Evolutionary conservation across 2,797 vertebrate species (phyloP).

Genomic region (Hafferia zeledoni): DNA sequence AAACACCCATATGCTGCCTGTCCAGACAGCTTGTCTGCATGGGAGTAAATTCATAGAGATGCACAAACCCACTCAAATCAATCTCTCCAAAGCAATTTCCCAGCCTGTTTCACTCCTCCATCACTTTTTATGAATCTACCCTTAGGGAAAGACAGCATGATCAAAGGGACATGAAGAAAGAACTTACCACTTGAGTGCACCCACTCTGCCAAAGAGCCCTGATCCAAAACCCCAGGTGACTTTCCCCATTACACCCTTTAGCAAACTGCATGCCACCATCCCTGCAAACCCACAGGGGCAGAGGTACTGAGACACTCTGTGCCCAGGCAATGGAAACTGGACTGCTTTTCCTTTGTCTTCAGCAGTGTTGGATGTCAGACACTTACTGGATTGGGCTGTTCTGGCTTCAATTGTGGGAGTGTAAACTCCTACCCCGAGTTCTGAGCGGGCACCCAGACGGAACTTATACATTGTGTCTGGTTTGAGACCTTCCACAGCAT

Average conservation of each 20-base stretch:
- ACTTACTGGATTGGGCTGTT: conserved; percentile 96
- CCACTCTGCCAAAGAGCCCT: conserved; percentile 37
- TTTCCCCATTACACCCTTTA: background rate
- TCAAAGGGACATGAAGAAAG: conserved; percentile 34
- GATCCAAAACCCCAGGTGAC: conserved; percentile 32
- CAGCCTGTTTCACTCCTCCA: conserved; percentile 44
- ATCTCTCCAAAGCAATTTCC: conserved; percentile 50
- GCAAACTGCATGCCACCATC: background rate
- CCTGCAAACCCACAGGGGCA: background rate
- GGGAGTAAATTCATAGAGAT: conserved; percentile 51
- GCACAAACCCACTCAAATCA: conserved; percentile 49
- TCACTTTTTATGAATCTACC: conserved; percentile 28
- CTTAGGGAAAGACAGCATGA: conserved; percentile 37
- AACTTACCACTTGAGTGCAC: conserved; percentile 67
- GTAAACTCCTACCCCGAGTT: conserved; percentile 90
- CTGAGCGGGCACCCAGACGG: conserved; percentile 89
- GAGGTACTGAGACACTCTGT: background rate
- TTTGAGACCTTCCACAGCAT: conserved; percentile 90
- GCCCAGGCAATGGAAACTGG: background rate
- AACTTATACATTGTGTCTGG: conserved; percentile 91
- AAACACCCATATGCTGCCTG: conserved; percentile 34
- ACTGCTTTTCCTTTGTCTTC: background rate
- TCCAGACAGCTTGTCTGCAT: conserved; percentile 32
- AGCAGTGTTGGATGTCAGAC: background rate
- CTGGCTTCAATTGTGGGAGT: conserved; percentile 85